These are phyloP conservation scores for Charina bottae DNA, from an alignment of 2,113 vertebrate genomes.

Conservation along the genomic window DNA sequence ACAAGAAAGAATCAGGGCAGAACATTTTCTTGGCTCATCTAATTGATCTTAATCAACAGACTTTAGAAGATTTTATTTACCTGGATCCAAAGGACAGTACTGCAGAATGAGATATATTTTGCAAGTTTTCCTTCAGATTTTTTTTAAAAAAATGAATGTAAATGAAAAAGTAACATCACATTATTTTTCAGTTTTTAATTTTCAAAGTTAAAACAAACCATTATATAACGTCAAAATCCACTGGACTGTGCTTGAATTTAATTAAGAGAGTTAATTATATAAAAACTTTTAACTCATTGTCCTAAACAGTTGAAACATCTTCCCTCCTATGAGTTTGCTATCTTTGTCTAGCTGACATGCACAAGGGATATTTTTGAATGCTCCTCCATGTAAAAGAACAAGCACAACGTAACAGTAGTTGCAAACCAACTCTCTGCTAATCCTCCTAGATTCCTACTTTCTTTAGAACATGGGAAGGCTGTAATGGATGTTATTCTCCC, in stretches of 20 bases:
- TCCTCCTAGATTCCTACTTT: neutral
- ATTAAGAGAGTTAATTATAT: neutral
- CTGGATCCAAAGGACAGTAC: neutral
- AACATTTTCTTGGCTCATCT: conserved; percentile 2
- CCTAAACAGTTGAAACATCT: neutral
- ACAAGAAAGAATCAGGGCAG: conserved; percentile 8
- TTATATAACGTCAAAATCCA: neutral
- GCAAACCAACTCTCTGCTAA: neutral
- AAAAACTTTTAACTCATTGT: neutral
- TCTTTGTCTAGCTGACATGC: neutral
- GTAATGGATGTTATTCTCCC: neutral
- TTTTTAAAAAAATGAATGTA: neutral
- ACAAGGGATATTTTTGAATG: neutral
- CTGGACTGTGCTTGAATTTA: neutral
- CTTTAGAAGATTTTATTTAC: neutral
- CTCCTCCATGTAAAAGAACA: neutral
- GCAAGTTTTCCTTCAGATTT: neutral
- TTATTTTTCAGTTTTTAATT: neutral
- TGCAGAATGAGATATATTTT: neutral
- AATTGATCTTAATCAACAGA: neutral
- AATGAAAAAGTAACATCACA: neutral
- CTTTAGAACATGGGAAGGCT: neutral
- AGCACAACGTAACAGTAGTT: neutral
- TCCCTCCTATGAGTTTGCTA: neutral
- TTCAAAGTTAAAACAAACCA: neutral